Percentiles rank a stretch among this genome's conserved stretches.
These are phyloP conservation scores for Chymomyza amoena DNA, from an alignment of 2,888 invertebrate genomes.

Conservation along the genomic window DNA sequence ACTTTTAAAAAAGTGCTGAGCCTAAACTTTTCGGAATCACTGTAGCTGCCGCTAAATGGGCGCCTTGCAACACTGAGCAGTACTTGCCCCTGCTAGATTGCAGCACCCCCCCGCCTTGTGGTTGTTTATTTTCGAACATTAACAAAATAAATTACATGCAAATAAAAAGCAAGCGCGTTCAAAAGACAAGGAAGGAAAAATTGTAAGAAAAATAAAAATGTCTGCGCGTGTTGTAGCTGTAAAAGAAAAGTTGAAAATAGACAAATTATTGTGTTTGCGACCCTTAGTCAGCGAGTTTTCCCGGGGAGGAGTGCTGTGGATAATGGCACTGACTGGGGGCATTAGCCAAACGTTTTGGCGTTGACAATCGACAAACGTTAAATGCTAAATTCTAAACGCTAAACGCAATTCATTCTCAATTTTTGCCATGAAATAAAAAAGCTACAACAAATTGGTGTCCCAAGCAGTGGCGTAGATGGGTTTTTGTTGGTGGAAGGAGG, in stretches of 20 bases:
- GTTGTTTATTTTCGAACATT: constrained; percentile 69
- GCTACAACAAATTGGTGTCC: not conserved
- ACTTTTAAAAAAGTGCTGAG: too few species aligned
- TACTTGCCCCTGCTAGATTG: constrained; percentile 4
- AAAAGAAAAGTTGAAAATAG: constrained; percentile 58
- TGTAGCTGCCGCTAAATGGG: constrained; percentile 52
- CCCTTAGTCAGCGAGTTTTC: constrained; percentile 6
- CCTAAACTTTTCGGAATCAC: not conserved
- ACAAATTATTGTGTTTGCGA: constrained; percentile 59
- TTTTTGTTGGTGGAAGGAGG: constrained; percentile 3
- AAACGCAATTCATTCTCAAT: constrained; percentile 64
- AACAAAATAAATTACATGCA: constrained; percentile 73
- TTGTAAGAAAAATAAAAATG: not conserved
- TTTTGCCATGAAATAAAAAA: constrained; percentile 3
- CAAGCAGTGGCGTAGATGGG: not conserved
- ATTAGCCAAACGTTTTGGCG: constrained; percentile 15
- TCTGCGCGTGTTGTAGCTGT: not conserved
- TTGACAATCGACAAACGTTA: constrained; percentile 39
- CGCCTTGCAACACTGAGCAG: not conserved
- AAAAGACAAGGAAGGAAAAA: not conserved
- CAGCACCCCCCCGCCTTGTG: constrained; percentile 15
- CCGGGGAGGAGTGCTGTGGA: not conserved
- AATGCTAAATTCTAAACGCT: constrained; percentile 20
- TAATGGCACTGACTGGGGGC: constrained; percentile 1
- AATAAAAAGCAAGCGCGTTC: constrained; percentile 42